Evolutionary conservation across 2,888 invertebrate species (phyloP), one percentile per base, ranked within the genome.

Genomic region (Alsophila aescularia): DNA sequence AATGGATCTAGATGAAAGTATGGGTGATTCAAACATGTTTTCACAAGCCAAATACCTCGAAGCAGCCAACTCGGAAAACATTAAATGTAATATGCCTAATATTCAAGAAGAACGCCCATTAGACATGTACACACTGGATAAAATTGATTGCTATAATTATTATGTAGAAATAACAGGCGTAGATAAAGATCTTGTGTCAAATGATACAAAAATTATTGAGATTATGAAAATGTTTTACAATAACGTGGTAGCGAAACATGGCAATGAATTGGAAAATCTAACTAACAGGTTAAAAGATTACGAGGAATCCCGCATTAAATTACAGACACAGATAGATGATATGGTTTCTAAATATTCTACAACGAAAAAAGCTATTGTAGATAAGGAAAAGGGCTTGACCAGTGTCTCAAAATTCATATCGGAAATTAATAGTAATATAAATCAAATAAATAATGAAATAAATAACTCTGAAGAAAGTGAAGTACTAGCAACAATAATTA

Each of bases 1-100:
- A 1, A 80, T 85, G 81, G 86, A 88, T 41, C 73, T 89, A 45
- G 88, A 89, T 64, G 85, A 82, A 34, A 87, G 81, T 61, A 78
- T 86, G 63, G 70, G 69, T 4, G 81, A 85, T 37, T 54, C 72
- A 5, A 79, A 75, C 58, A 60, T 72, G 18, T 79, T 76, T 52
- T 52, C 67, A 0, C 69, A 72, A 36, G 58, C 75, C 7, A 73
- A 76, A 69, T 72, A 78, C 44, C 68, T 71, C 36, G 53, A 58
- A 31, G 44, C 49, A 24, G 43, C 39, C 21, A 71, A 70, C 39
- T 61, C 69, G 7, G 72, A 73, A 51, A 62, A 62, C 9, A 72
- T 64, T 15, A 75, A 75, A 51, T 72, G 71, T 32, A 65, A 47
- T 37, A 73, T 81, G 72, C 72, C 75, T 1, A 69, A 77, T 44